Evolutionary conservation across 2,797 vertebrate species (phyloP).

Genomic region (Scolopax rusticola): DNA sequence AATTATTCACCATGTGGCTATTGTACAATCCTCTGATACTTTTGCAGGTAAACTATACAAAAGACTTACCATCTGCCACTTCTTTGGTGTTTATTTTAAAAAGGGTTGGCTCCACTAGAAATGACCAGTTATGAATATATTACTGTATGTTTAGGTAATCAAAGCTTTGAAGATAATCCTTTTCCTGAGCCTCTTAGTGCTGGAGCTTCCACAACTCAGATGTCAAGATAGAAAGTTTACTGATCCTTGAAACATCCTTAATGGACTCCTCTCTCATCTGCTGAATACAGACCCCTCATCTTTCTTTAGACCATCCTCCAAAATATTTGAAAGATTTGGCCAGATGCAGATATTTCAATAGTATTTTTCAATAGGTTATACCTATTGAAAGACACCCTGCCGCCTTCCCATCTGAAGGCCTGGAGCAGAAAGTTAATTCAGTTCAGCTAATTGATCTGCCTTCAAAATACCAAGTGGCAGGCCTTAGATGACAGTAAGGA

Average conservation of each 20-base stretch:
- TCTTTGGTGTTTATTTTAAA: neutral
- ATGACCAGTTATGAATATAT: neutral
- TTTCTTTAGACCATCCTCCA: neutral
- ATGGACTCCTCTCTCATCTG: fast-evolving
- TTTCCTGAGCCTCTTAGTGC: neutral
- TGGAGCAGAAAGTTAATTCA: neutral
- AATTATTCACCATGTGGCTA: neutral
- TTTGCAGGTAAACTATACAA: neutral
- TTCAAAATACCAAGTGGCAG: neutral
- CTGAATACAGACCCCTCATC: neutral
- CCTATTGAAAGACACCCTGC: neutral
- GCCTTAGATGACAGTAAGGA: neutral
- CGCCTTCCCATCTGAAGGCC: neutral
- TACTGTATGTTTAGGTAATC: neutral
- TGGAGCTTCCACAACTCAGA: neutral
- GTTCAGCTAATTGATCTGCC: neutral
- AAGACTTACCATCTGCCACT: neutral
- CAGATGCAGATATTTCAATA: neutral
- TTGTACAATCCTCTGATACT: neutral
- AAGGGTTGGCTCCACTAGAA: neutral
- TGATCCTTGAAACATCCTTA: neutral
- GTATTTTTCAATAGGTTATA: neutral
- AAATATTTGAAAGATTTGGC: fast-evolving
- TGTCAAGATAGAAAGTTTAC: neutral
- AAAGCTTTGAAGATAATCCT: neutral